phyloP scores from a whole-genome alignment of 2,797 vertebrate species.

The Sphenodon punctatus region DNA sequence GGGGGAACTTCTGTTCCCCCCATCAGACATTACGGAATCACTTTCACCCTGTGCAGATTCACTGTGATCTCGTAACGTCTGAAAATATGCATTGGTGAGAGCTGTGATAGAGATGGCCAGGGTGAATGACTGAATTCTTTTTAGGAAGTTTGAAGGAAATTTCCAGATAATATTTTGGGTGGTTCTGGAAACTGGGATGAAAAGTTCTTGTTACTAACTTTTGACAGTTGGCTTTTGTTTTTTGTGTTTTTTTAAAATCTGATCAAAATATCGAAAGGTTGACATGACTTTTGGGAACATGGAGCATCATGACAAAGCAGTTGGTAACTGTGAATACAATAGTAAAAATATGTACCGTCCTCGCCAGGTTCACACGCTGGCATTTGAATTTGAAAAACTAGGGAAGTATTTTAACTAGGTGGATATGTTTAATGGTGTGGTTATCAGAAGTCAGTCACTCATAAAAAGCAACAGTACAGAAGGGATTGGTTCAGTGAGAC shows the following conservation, averaged over 20 bases:
- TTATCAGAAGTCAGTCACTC: no score
- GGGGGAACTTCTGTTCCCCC: no score
- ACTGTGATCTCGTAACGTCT: no score
- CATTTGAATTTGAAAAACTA: neutral
- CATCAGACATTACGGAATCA: no score
- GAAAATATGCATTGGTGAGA: no score
- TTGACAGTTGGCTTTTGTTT: neutral
- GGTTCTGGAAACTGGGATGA: neutral
- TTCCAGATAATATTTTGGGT: neutral
- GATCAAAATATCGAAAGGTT: neutral
- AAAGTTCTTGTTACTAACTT: neutral
- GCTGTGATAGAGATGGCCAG: neutral
- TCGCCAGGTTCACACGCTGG: neutral
- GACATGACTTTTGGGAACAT: no score
- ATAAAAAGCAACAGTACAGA: neutral
- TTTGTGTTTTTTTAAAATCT: neutral
- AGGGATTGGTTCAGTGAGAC: neutral
- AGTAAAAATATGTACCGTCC: neutral
- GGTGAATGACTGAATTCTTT: neutral
- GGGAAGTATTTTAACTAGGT: neutral
- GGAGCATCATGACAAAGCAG: neutral
- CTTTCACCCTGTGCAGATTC: no score
- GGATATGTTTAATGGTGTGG: no score
- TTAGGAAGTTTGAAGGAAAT: neutral
- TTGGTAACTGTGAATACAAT: neutral